Conservation (phyloP, 2,888 invertebrate species). For the Temnothorax ravouxi region DNA sequence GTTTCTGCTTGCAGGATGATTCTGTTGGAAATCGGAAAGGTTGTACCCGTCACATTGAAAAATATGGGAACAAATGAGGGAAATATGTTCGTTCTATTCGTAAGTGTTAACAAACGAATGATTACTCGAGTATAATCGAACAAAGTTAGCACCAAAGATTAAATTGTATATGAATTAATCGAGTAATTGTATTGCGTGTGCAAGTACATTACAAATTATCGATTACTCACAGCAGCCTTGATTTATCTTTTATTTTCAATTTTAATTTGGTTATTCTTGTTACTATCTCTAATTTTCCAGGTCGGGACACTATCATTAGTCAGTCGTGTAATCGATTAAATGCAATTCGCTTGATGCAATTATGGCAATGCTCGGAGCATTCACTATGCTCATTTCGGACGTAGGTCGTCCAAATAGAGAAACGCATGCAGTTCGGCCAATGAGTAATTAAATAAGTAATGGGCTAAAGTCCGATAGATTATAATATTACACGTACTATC, state of each 20-base stretch:
- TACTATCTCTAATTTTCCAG: constrained; percentile 20
- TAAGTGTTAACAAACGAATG: not conserved
- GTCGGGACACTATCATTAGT: not conserved
- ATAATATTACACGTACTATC: not conserved
- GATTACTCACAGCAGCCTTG: not conserved
- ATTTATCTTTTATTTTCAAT: constrained; percentile 12
- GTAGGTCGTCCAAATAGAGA: constrained; percentile 33
- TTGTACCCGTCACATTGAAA: not conserved
- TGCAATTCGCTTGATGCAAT: constrained; percentile 26
- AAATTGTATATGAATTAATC: not conserved
- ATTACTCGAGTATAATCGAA: not conserved
- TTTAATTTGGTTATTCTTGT: not conserved
- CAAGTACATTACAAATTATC: not conserved
- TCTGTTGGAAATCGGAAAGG: not conserved
- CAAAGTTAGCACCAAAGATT: not conserved
- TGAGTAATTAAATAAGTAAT: constrained; percentile 47
- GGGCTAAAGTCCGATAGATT: not conserved
- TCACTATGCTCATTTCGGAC: constrained; percentile 19
- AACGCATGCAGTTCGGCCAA: constrained; percentile 13
- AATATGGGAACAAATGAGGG: not conserved
- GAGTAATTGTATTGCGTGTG: too few species aligned
- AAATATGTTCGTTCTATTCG: not conserved
- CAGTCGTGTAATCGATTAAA: constrained; percentile 31
- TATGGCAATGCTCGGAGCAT: constrained; percentile 22
- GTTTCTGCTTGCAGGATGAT: not conserved